phyloP scores from a whole-genome alignment of 2,113 vertebrate genomes.

The Otis tarda region DNA sequence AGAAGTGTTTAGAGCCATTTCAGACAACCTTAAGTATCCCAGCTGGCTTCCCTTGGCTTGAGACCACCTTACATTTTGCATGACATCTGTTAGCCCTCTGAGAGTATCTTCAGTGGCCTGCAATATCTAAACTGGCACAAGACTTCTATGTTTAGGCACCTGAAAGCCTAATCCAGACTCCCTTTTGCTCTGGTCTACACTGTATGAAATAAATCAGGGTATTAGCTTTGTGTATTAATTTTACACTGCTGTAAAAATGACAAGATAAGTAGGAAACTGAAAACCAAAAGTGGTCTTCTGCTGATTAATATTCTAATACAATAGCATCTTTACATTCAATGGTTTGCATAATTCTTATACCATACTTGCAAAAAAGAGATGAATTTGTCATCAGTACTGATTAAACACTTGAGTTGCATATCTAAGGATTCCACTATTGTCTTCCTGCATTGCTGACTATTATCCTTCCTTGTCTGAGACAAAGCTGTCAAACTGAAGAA shows the following conservation, averaged over 20 bases:
- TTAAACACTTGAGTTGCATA: not conserved
- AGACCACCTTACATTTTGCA: not conserved
- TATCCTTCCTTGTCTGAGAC: not conserved
- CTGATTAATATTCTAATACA: not conserved
- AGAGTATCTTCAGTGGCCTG: not conserved
- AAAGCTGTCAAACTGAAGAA: not conserved
- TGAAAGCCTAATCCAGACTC: not conserved
- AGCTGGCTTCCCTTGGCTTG: not conserved
- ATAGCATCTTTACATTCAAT: not conserved
- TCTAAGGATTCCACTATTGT: not conserved
- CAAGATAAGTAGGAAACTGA: not conserved
- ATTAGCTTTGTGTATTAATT: not conserved
- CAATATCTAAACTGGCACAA: not conserved
- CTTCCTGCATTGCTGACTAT: not conserved
- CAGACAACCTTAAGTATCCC: not conserved
- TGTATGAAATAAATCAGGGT: not conserved
- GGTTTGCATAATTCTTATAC: not conserved
- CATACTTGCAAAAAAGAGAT: not conserved
- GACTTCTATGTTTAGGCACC: not conserved
- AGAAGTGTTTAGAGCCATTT: not conserved
- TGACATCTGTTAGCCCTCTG: not conserved
- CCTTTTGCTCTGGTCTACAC: not conserved
- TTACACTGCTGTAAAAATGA: not conserved
- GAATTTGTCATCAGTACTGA: not conserved
- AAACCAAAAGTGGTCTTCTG: not conserved